A percentile compares a stretch with the other conserved stretches of the same genome.
Conservation (phyloP, 1,140 invertebrate species). For the Oryctes rhinoceros region DNA sequence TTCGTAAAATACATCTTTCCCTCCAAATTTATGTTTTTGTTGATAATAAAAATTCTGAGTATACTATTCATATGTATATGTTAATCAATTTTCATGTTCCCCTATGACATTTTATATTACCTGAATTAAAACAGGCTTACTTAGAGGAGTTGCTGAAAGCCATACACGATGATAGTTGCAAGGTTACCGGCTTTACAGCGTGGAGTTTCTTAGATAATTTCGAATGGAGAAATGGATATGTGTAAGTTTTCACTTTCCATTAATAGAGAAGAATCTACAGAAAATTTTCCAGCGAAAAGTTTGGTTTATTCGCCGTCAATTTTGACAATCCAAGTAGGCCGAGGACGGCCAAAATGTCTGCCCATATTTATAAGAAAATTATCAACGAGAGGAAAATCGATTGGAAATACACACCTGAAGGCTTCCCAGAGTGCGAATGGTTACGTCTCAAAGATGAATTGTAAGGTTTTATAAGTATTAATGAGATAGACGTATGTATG, state of each 20-base stretch:
- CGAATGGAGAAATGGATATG: constrained; percentile 39
- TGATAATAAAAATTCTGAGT: no score
- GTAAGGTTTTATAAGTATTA: background rate
- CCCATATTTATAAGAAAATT: constrained; percentile 45
- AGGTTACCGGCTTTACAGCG: constrained; percentile 35
- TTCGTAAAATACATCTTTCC: no score
- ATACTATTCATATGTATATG: no score
- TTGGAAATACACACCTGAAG: background rate
- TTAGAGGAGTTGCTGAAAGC: constrained; percentile 25
- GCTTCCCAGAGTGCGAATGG: background rate
- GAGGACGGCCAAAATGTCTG: constrained; percentile 44
- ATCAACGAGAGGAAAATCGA: constrained; percentile 8
- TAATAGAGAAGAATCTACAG: background rate
- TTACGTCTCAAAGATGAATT: background rate
- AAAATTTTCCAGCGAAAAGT: constrained; percentile 43
- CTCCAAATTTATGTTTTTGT: no score
- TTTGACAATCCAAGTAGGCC: constrained; percentile 44
- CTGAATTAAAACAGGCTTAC: background rate
- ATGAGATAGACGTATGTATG: no score
- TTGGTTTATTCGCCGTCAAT: constrained; percentile 48
- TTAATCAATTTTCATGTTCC: no score
- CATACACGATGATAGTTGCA: constrained; percentile 35
- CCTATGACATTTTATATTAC: background rate
- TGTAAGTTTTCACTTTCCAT: constrained; percentile 3
- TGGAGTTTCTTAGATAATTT: constrained; percentile 41